Base-by-base conservation (phyloP, 2,888 invertebrate species). In the Andrena trimmerana region DNA sequence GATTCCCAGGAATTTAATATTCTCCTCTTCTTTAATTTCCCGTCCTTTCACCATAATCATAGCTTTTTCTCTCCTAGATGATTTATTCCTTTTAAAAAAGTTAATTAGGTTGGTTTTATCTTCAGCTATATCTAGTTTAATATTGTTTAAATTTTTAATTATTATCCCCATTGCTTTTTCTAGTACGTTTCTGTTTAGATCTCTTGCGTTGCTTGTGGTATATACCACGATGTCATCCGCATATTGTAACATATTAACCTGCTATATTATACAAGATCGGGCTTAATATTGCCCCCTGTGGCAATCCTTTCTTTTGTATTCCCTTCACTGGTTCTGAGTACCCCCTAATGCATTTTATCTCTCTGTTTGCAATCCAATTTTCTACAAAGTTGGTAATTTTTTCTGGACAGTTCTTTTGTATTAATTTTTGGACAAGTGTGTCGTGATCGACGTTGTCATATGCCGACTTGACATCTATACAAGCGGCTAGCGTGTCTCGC, bases 361-460 rank as follows among this genome's bases (percentile, higher is more conserved):
- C 24, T 57, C 57, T 57, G 1, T 27, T 0, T 57, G n/a, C 27
- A 20, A 57, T 20, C 57, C 27, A 57, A 24, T 57, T 57, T 27
- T 27, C 5, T 27, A 70, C 5, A 8, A 29, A 70, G 33, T 8
- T 33, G 13, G 20, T 6, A n/a, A 70, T 42, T 0, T 42, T 57
- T 24, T 16, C 6, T n/a, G 60, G 57, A 36, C 70, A 70, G 0
- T 31, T 27, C 16, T 42, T 65, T 2, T 72, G 6, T 6, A 5
- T n/a, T 20, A 72, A 20, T 50, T 33, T 72, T 5, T 62, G n/a
- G 0, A 72, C 10, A 3, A 72, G 63, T 13, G 48, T 54, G 1
- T 52, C 36, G 2, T 27, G 27, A 16, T 36, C 57, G 5, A 73
- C 57, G 24, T 71, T 77, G 63, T 77, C 77, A 10, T 70, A 77